Conservation (phyloP, 2,113 vertebrate genomes). For the Chauna torquata region DNA sequence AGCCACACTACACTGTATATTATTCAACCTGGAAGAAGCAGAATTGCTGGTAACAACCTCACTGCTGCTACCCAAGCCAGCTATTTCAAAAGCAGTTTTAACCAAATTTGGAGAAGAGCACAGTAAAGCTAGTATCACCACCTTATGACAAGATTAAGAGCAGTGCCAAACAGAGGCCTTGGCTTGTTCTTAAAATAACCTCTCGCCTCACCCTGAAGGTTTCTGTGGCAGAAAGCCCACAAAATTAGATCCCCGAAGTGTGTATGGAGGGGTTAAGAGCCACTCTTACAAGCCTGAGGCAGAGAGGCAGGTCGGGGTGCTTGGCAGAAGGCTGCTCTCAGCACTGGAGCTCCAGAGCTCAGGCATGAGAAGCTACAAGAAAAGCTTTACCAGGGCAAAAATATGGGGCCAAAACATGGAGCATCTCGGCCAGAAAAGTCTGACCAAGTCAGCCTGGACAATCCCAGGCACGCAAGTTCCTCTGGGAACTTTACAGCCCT, state of each 20-base stretch:
- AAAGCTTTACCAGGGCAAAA: background rate
- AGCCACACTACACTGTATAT: rapidly evolving
- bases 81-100: background rate
- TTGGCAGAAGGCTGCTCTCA: background rate
- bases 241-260: background rate
- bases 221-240: background rate
- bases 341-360: background rate
- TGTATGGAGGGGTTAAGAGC: background rate
- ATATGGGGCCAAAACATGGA: background rate
- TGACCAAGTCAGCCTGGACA: background rate
- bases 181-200: background rate
- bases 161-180: background rate
- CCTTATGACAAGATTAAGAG: background rate
- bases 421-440: background rate
- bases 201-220: background rate
- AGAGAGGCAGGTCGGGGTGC: background rate
- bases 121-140: background rate
- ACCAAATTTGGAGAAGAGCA: background rate
- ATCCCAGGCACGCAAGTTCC: background rate
- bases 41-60: background rate
- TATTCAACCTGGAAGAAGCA: background rate
- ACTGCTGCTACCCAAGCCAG: background rate
- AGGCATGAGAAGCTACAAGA: background rate
- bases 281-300: background rate
- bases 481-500: background rate